Percentiles rank a stretch among this genome's conserved stretches.
Conservation (phyloP, 2,113 vertebrate genomes). For the Emydura subglobosa region DNA sequence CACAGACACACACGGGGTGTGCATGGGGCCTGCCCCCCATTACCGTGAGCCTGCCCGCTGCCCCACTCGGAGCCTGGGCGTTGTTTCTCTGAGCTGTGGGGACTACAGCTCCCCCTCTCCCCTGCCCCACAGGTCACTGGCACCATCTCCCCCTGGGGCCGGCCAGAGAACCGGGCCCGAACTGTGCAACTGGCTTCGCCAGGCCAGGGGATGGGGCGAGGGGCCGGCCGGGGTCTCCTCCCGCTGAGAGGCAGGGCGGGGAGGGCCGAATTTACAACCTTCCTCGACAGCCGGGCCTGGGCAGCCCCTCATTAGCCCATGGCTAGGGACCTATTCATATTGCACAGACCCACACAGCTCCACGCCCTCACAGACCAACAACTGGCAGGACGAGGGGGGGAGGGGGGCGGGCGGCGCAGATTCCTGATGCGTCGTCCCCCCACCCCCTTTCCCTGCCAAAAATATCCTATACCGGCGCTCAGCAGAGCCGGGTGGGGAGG, state of each 20-base stretch:
- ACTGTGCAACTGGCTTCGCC: background rate
- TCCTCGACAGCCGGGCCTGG: background rate
- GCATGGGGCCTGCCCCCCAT: background rate
- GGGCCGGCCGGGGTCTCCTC: background rate
- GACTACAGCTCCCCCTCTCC: background rate
- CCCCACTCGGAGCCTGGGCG: background rate
- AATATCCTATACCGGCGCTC: background rate
- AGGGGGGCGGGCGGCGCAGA: background rate
- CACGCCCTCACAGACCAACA: background rate
- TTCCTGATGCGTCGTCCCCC: background rate
- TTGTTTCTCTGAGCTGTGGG: background rate
- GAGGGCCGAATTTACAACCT: background rate
- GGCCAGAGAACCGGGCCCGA: background rate
- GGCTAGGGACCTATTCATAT: background rate
- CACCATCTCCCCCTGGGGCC: background rate
- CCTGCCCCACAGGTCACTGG: background rate
- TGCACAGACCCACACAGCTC: background rate
- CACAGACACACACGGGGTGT: too few relatives aligned
- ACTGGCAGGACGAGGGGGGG: background rate
- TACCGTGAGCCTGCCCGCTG: background rate
- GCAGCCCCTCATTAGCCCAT: background rate
- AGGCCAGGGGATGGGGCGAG: background rate
- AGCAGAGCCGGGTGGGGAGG: background rate
- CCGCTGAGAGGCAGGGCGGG: background rate
- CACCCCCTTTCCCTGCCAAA: too few relatives aligned